Conservation (phyloP, 2,113 vertebrate species). For the Porphyrio hochstetteri region DNA sequence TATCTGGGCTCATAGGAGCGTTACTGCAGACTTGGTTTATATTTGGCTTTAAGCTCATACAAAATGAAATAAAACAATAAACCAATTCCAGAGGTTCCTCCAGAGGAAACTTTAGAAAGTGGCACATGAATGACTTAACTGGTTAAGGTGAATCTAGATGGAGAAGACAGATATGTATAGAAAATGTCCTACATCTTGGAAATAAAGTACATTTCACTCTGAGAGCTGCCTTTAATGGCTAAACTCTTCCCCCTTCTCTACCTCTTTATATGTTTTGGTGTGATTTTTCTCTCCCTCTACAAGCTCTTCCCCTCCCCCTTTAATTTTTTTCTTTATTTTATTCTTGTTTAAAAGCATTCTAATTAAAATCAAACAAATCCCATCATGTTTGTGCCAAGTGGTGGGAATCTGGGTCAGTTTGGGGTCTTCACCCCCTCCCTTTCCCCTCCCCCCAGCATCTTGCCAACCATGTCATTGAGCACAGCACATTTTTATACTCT, state of each 20-base stretch:
- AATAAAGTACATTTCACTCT: neutral
- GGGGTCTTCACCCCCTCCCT: neutral
- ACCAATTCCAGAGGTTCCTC: constrained; percentile 45
- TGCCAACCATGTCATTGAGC: neutral
- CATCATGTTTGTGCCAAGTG: neutral
- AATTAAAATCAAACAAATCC: neutral
- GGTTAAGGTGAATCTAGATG: constrained; percentile 20
- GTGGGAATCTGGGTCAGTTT: constrained; percentile 23
- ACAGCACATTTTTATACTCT: constrained; percentile 46
- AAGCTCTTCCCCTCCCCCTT: neutral
- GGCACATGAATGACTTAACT: constrained; percentile 11
- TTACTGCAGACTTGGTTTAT: constrained; percentile 35
- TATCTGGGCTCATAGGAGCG: constrained; percentile 10
- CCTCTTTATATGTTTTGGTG: neutral
- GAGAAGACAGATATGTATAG: neutral
- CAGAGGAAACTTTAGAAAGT: constrained; percentile 47
- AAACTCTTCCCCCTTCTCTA: neutral
- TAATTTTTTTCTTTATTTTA: neutral
- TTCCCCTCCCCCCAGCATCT: neutral
- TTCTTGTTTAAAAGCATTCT: neutral
- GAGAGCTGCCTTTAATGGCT: neutral
- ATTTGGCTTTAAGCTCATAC: constrained; percentile 45
- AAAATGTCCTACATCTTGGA: neutral
- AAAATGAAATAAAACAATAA: constrained; percentile 39
- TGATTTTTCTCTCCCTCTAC: neutral